Percentiles rank a stretch among this genome's conserved stretches.
phyloP scores from a whole-genome alignment of 2,113 vertebrate species.

The Misgurnus mizolepis region DNA sequence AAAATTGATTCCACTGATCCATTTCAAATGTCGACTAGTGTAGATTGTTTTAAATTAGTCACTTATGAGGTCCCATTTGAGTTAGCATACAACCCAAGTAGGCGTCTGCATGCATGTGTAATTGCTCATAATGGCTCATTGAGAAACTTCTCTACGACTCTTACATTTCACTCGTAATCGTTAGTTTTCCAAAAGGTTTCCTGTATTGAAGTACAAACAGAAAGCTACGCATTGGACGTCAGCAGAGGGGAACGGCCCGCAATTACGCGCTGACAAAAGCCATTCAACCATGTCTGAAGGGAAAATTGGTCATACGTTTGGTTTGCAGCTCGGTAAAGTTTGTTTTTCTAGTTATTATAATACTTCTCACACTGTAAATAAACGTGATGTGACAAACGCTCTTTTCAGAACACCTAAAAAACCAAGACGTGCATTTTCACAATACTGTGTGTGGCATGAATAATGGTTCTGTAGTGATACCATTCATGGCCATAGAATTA shows the following conservation, averaged over 20 bases:
- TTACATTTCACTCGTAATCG: conserved; percentile 13
- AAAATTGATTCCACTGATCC: no score
- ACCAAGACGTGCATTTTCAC: not conserved
- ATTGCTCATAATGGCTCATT: conserved; percentile 25
- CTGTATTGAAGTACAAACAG: conserved; percentile 35
- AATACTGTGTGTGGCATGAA: no score
- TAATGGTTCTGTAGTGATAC: no score
- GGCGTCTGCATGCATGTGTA: not conserved
- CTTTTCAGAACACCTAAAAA: not conserved
- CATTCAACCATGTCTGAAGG: conserved; percentile 26
- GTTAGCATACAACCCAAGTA: not conserved
- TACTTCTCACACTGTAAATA: not conserved
- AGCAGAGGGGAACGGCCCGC: not conserved
- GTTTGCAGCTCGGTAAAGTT: not conserved
- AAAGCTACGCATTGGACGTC: conserved; percentile 18
- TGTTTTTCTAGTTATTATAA: not conserved
- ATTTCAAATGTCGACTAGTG: no score
- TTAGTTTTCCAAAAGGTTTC: conserved; percentile 23
- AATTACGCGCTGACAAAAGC: conserved; percentile 31
- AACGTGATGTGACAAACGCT: not conserved
- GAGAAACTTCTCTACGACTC: conserved; percentile 15
- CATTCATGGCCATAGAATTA: no score
- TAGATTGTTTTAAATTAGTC: no score
- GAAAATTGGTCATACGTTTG: not conserved
- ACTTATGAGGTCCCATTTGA: not conserved